Base-by-base conservation (phyloP, 2,113 vertebrate genomes). In the Esox niger region DNA sequence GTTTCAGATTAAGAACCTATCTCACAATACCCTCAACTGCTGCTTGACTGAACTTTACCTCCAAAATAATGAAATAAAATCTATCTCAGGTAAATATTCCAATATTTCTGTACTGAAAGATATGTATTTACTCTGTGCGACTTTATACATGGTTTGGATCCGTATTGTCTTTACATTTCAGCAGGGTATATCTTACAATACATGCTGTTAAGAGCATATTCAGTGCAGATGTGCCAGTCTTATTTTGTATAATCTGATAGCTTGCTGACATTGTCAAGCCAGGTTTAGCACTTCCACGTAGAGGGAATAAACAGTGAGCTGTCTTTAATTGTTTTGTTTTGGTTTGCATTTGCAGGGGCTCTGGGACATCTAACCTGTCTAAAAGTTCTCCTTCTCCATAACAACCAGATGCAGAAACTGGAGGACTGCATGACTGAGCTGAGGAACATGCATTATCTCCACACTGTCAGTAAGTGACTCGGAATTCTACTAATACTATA, bases 11-110 rank as follows among this genome's bases (percentile, higher is more conserved):
- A 81, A 86, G 49, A 86, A 90, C 57, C 78, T 95, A 81, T 83
- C 47, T 70, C 91, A 90, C 81, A 71, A 88, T 60, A 79, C 66
- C 13, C 69, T 85, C 80, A 94, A 88, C 81, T 91, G 80, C 60
- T 88, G 86, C 74, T 67, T 94, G 84, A 87, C 88, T 43, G 93
- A 95, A 78, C 72, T 93, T 6, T 90, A 93, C 68, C 88, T 94
- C 61, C 84, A 92, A 76, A 81, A 91, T 63, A 93, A 94, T 26
- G 81, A 82, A 33, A 78, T 94, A 57, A 88, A 78, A 77, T 84
- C 85, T 71, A 77, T 93, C 29, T 55, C 49, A 60, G 78, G 65
- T 23, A 61, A 61, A 15, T 20, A 52, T 21, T 21, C 4, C 17
- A 1, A 52, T 52, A 17, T 52, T 52, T 52, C 5, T 52, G n/a